Evolutionary conservation across 2,888 invertebrate genomes (phyloP).

Genomic region (Oscheius sp.): DNA sequence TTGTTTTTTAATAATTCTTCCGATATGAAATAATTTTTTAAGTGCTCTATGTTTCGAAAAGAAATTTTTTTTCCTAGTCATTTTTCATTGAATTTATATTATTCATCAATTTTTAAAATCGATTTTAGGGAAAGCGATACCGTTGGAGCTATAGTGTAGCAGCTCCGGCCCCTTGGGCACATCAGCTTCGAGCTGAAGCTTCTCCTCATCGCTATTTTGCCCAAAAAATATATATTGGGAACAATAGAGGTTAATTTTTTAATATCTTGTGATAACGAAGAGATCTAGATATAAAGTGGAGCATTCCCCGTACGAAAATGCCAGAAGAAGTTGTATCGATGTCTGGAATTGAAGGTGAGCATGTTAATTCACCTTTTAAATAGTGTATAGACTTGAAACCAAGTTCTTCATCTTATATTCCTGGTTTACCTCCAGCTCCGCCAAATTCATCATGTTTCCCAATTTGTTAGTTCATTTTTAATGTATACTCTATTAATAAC

Average conservation of each 20-base stretch:
- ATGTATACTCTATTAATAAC: neutral
- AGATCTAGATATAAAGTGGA: no score
- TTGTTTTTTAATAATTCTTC: neutral
- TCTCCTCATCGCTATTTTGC: slow-evolving; percentile 22
- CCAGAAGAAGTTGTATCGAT: no score
- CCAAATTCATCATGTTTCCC: slow-evolving; percentile 3
- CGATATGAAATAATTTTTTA: neutral
- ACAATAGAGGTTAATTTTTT: no score
- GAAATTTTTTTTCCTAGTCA: neutral
- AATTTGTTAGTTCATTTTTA: slow-evolving; percentile 8
- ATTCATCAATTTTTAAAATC: neutral
- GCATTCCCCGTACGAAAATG: no score
- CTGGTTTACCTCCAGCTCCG: neutral
- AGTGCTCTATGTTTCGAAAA: neutral
- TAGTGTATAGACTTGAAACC: neutral
- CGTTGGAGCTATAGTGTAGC: slow-evolving; percentile 10
- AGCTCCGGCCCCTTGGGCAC: slow-evolving; percentile 18
- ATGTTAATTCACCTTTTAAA: neutral
- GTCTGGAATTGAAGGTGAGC: no score
- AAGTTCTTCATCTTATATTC: neutral
- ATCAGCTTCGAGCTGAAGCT: slow-evolving; percentile 21
- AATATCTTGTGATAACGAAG: no score
- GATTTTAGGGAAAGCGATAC: slow-evolving; percentile 14
- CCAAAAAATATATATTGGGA: slow-evolving; percentile 19
- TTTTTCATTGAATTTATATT: neutral